These are phyloP conservation scores for Uloborus diversus DNA, from an alignment of 1,140 invertebrate genomes.

Conservation along the genomic window DNA sequence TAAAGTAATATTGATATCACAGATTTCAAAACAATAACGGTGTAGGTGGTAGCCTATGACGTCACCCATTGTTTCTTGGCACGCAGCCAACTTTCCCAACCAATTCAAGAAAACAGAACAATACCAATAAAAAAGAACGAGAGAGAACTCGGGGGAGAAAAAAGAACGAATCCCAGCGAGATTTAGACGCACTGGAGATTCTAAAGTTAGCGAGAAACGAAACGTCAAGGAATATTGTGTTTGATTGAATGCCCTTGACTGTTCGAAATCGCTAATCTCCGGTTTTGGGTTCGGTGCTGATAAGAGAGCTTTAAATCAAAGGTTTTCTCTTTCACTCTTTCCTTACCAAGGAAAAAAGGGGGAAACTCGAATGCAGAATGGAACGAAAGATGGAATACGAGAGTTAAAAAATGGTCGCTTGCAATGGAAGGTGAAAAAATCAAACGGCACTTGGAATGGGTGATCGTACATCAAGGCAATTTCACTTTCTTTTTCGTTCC, in stretches of 20 bases:
- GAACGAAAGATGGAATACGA: conserved; percentile 8
- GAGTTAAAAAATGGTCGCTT: conserved; percentile 2
- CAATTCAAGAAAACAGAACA: conserved; percentile 18
- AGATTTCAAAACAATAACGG: conserved; percentile 33
- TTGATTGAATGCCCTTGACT: conserved; percentile 52
- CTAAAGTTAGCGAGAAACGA: conserved; percentile 14
- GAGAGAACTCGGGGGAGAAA: background rate
- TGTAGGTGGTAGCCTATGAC: conserved; percentile 48
- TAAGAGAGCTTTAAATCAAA: conserved; percentile 11
- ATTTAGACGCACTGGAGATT: conserved; percentile 30
- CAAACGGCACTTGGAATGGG: conserved; percentile 31
- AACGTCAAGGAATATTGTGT: conserved; percentile 45
- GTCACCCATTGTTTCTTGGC: conserved; percentile 52
- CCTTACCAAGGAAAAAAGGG: background rate
- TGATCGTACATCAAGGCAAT: conserved; percentile 35
- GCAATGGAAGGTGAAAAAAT: conserved; percentile 47
- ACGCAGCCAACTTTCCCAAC: conserved; percentile 29
- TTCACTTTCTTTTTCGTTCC: too few relatives aligned
- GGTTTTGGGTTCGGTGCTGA: conserved; percentile 4
- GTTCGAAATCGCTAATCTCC: conserved; percentile 50
- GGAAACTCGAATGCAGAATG: background rate
- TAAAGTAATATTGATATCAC: too few relatives aligned
- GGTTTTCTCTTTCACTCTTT: conserved; percentile 15
- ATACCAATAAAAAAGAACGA: background rate
- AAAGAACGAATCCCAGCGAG: conserved; percentile 4